Base-by-base conservation (phyloP, 1,140 invertebrate species). In the Caenorhabditis inopinata region DNA sequence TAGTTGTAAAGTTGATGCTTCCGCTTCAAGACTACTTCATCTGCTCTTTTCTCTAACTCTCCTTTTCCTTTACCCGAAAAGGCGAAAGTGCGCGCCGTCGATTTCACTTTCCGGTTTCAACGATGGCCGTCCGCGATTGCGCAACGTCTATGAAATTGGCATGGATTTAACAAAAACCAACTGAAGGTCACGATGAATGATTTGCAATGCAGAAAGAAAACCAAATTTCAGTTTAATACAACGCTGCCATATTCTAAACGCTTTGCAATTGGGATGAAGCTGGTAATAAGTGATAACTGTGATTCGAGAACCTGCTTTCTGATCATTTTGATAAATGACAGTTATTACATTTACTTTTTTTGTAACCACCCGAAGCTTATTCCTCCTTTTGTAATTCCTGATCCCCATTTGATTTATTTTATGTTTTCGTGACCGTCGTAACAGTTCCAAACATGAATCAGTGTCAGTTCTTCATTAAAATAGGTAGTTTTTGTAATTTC, bases 1-100 rank as follows among this genome's bases (percentile, higher is more conserved):
- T 68, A 68, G 58, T 68, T 68, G 58, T 68, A 68, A 68, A 68
- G 58, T 68, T 68, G 58, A 68, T 68, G n/a, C 38, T 38, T 68
- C 58, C 38, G 58, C 51, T 27, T 58, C 29, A 68, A 68, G 38
- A 68, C 58, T 68, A 16, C n/a, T 68, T 16, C n/a, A 38, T 18
- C 4, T 23, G 21, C 48, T 51, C 48, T 12, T 51, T 12, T 23
- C 3, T 51, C 25, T 23, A 9, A 9, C n/a, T 58, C 23, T 42
- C 27, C 2, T 11, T 68, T 32, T 32, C 11, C 38, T 25, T 27
- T n/a, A 16, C n/a, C 58, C 11, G n/a, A 68, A 68, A 68, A 68
- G 58, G 58, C 38, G 58, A 68, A 68, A 68, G 58, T 32, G 53
- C 35, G 53, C 53, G 53, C 7, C 53, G n/a, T 38, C 29, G 58